Evolutionary conservation across 2,113 vertebrate genomes (phyloP), one percentile per base, ranked within the genome.

Genomic region (Parus major): DNA sequence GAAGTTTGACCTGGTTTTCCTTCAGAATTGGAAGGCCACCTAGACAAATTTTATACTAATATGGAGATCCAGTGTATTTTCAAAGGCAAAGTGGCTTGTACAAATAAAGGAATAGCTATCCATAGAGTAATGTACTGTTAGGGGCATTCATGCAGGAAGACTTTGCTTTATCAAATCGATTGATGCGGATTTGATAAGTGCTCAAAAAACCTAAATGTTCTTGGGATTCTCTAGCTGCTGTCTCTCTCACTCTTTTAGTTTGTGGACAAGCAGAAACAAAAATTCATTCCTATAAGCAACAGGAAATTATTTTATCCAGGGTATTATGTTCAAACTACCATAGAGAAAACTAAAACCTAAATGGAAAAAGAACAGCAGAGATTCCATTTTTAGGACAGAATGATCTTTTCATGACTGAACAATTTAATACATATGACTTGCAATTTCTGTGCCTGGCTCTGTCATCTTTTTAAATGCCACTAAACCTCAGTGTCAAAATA

Each of bases 401-500:
- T 31, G 29, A 65, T 88, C 53, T 86, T 85, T 81, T 91, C 28
- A 52, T 41, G 66, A 88, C 66, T 94, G 90, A 92, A 89, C 70
- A 82, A 69, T 85, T 85, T 77, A 86, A 66, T 93, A 91, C 1
- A 2, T 61, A 36, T 49, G 53, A 92, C 64, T 93, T 81, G 44
- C 55, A 92, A 39, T 47, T 91, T 87, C 77, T 79, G 42, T 66
- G 50, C 57, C 77, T 66, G 35, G 25, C 33, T 82, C 66, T 94
- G 81, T 82, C 71, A 75, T 85, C 61, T 76, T 82, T 89, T 87
- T 49, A 80, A 86, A 95, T 93, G 88, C 28, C 65, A 41, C 93
- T 86, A 90, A 92, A 78, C 53, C 29, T 72, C 85, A 27, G 15
- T 79, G 80, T 87, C 93, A 94, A 91, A 96, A 92, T 73, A 59